Evolutionary conservation across 2,797 vertebrate species (phyloP), one percentile per base, ranked within the genome.

Genomic region (Sebastes nivosus): DNA sequence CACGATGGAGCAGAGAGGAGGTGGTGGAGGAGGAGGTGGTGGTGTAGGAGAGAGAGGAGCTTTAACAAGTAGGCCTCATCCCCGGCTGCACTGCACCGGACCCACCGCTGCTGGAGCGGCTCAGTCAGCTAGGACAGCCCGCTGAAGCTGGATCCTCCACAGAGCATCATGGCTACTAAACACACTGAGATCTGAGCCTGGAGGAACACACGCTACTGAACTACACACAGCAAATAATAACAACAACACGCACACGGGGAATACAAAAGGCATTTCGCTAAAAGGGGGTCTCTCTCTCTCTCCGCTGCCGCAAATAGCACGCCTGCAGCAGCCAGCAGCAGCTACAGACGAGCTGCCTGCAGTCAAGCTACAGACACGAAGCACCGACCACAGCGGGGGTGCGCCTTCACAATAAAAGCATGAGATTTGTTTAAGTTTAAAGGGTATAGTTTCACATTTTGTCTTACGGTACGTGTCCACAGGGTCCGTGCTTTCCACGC

Each of bases 21-120:
- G 93, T 91, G 93, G 93, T 90, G 94, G 91, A 91, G 92, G 36
- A 38, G 92, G 92, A 89, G 89, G 93, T 91, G 93, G 93, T 91
- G 94, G 93, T 91, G 94, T 38, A 38, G 36, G 36, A 38, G 36
- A 38, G 36, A 38, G 91, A 92, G 92, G 92, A 93, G 95, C 93
- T 95, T 95, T 94, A 95, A 95, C 94, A 89, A 95, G 96, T 97
- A 97, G 97, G 97, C 97, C 97, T 97, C 96, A 96, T 96, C 95
- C 95, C 96, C 95, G 87, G 95, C 94, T 93, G 95, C 97, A 93
- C 97, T 95, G 94, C 96, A 88, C 91, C 92, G 95, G 94, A 94
- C 92, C 95, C 91, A 93, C 92, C 90, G 93, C 93, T 86, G 90
- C 87, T 90, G 85, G 80, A 91, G 91, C 86, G 90, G 93, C 89